These are phyloP conservation scores for Mohoua ochrocephala DNA, from an alignment of 2,113 vertebrate genomes.

Conservation along the genomic window DNA sequence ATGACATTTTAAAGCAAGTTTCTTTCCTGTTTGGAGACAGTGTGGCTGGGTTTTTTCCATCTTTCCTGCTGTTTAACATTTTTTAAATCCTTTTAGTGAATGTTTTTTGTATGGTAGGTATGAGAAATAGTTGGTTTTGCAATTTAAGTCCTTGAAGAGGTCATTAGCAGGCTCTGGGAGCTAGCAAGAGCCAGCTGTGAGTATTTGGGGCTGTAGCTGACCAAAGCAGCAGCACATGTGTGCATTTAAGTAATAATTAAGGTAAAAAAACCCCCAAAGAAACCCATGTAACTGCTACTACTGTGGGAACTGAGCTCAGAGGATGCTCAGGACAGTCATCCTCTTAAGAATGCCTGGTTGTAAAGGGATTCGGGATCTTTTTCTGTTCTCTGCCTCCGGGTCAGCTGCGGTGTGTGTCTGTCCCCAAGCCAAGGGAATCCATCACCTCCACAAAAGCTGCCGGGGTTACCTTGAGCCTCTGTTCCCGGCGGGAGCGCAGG, in stretches of 20 bases:
- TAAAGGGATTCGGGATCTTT: background rate
- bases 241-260: background rate
- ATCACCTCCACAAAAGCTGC: background rate
- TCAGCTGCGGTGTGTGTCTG: background rate
- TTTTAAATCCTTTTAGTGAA: background rate
- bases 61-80: background rate
- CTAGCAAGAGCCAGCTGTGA: background rate
- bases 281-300: accelerated
- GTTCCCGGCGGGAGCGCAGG: accelerated
- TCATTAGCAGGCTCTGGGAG: background rate
- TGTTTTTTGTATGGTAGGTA: background rate
- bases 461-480: background rate
- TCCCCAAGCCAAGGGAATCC: background rate
- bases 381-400: background rate
- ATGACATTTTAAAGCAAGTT: background rate
- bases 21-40: background rate
- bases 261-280: background rate
- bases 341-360: background rate
- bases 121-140: background rate
- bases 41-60: background rate
- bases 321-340: accelerated
- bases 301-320: background rate
- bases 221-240: background rate
- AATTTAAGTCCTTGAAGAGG: background rate
- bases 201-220: background rate